Base-by-base conservation (phyloP, 2,888 invertebrate species). In the Sinentomon sp. region DNA sequence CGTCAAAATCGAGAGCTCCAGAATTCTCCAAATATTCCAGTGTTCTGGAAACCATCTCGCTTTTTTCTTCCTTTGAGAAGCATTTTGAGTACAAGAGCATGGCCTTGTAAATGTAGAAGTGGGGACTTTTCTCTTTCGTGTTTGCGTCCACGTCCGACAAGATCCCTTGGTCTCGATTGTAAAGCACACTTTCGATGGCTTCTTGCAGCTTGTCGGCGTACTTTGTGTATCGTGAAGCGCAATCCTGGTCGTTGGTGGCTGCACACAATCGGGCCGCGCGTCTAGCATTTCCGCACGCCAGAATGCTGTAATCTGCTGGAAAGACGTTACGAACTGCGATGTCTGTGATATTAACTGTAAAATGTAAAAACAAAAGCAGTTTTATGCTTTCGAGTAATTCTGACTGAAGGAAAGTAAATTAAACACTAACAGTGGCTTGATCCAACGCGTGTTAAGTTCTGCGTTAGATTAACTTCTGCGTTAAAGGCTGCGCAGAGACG, bases 111-210 rank as follows among this genome's bases (percentile, higher is more conserved):
- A 68, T 61, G 46, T 66, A 74, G 48, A 74, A 75, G 43, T 66
- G 63, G 40, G 62, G 62, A 9, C 72, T 57, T 34, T 64, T 59
- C 16, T 64, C 62, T 55, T 19, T 74, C 69, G 25, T 65, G 60
- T 33, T 62, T 56, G 67, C 47, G 43, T 78, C 71, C 47, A 66
- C 75, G 51, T 82, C 82, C 42, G 69, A 68, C 82, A 82, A 83
- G 33, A 66, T 61, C 1, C 75, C 75, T 24, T 64, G 64, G 17
- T 64, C 60, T 26, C 69, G 63, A 46, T 75, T 62, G 74, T 77
- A 83, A 9, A 78, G 54, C 2, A 78, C 61, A 4, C 62, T 60
- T 14, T 65, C 60, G 22, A 82, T 71, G 2, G 66, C 62, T 21
- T 49, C 50, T 40, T 60, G 56, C 61, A 66, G 64, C 30, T 61